phyloP scores from a whole-genome alignment of 1,140 invertebrate genomes.

The Druon quercuslanigerum region DNA sequence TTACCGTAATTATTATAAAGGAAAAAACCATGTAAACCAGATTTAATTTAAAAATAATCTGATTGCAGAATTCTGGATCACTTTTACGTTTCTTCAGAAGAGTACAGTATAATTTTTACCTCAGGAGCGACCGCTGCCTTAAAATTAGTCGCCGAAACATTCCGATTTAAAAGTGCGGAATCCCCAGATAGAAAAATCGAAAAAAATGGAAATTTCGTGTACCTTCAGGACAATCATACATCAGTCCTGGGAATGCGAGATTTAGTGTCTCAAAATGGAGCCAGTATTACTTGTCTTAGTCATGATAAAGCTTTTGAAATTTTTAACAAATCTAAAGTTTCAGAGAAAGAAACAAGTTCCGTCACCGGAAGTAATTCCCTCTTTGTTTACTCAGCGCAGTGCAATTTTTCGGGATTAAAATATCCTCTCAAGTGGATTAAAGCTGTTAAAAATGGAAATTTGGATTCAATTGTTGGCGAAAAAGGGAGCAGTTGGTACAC shows the following conservation, averaged over 20 bases:
- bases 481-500: constrained; percentile 82
- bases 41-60: not conserved
- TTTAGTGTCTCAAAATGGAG: constrained; percentile 73
- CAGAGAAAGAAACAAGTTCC: constrained; percentile 34
- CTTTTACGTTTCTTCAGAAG: constrained; percentile 87
- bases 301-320: constrained; percentile 75
- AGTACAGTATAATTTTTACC: constrained; percentile 94
- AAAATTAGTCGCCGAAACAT: constrained; percentile 89
- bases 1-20: no score
- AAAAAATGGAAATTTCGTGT: constrained; percentile 82
- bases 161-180: constrained; percentile 77
- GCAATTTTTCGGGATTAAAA: constrained; percentile 95
- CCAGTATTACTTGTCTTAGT: constrained; percentile 75
- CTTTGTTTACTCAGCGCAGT: constrained; percentile 93
- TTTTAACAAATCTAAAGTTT: constrained; percentile 52
- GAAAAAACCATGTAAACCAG: no score
- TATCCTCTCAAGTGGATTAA: constrained; percentile 87
- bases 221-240: constrained; percentile 95
- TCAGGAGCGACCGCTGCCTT: constrained; percentile 90
- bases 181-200: not conserved
- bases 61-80: constrained; percentile 85
- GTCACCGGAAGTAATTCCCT: constrained; percentile 78
- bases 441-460: constrained; percentile 79
- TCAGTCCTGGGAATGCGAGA: constrained; percentile 95
- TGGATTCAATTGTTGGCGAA: constrained; percentile 72